Evolutionary conservation across 2,888 invertebrate species (phyloP).

Genomic region (Anoplius nigerrimus): DNA sequence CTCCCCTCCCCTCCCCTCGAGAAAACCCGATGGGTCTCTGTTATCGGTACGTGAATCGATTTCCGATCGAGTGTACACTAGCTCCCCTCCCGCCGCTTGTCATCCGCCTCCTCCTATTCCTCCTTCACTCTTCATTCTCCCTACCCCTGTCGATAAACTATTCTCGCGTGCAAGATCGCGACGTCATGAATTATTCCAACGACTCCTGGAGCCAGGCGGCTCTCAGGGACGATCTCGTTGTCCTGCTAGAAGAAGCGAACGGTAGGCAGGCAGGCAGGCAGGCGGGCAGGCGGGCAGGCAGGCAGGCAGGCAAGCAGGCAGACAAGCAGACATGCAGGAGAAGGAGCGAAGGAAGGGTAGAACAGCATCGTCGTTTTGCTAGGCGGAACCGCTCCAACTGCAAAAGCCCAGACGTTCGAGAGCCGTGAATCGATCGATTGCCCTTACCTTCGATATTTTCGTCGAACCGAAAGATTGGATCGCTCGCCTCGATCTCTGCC

Average conservation of each 20-base stretch:
- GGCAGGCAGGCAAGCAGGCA: no score
- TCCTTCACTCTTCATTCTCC: not conserved
- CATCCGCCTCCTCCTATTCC: not conserved
- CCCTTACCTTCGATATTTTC: conserved; percentile 32
- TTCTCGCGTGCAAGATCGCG: conserved; percentile 58
- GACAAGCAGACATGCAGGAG: no score
- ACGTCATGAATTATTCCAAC: conserved; percentile 67
- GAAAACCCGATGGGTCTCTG: conserved; percentile 43
- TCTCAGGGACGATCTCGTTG: conserved; percentile 54
- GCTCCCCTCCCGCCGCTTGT: not conserved
- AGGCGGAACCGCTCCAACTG: conserved; percentile 38
- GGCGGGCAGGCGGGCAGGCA: no score
- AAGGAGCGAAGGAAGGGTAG: conserved; percentile 19
- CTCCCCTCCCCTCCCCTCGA: conserved; percentile 29
- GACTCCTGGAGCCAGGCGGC: conserved; percentile 46
- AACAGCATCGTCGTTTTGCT: conserved; percentile 29
- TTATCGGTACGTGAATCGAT: conserved; percentile 63
- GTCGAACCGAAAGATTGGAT: conserved; percentile 26
- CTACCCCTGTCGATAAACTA: conserved; percentile 45
- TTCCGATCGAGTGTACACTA: conserved; percentile 50
- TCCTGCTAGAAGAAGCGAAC: conserved; percentile 38
- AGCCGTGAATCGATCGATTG: conserved; percentile 35
- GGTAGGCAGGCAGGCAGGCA: no score
- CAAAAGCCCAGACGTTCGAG: conserved; percentile 23
- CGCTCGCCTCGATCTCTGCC: not conserved